phyloP scores from a whole-genome alignment of 2,888 invertebrate genomes.

The Clitarchus hookeri region DNA sequence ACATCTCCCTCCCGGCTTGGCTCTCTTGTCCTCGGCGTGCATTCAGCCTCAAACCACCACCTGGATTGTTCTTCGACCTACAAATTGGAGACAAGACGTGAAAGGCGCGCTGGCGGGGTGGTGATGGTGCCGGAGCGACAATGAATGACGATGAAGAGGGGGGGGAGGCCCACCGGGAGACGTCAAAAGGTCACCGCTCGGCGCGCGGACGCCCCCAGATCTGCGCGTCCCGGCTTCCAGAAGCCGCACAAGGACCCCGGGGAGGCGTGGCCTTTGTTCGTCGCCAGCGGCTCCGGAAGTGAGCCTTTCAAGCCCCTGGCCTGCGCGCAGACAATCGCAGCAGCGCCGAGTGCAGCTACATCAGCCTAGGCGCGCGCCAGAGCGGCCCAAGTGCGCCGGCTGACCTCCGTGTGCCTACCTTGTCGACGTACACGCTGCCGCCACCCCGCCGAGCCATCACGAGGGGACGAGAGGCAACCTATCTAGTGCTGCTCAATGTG shows the following conservation, averaged over 20 bases:
- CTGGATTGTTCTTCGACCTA: background rate
- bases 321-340: background rate
- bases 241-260: background rate
- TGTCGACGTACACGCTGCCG: no score
- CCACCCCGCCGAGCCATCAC: no score
- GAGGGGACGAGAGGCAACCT: no score
- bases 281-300: background rate
- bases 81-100: conserved; percentile 1
- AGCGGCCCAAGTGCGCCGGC: background rate
- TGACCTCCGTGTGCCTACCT: no score
- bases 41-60: background rate
- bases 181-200: conserved; percentile 2
- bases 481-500: no score
- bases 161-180: background rate
- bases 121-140: background rate
- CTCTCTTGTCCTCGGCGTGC: background rate
- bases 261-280: background rate
- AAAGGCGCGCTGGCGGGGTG: background rate
- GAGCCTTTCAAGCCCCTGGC: background rate
- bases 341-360: background rate
- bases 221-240: background rate
- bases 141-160: background rate
- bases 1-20: background rate
- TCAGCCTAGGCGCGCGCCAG: background rate
- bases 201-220: background rate